phyloP scores from a whole-genome alignment of 2,797 vertebrate species.

The Hoplostethus mediterraneus region DNA sequence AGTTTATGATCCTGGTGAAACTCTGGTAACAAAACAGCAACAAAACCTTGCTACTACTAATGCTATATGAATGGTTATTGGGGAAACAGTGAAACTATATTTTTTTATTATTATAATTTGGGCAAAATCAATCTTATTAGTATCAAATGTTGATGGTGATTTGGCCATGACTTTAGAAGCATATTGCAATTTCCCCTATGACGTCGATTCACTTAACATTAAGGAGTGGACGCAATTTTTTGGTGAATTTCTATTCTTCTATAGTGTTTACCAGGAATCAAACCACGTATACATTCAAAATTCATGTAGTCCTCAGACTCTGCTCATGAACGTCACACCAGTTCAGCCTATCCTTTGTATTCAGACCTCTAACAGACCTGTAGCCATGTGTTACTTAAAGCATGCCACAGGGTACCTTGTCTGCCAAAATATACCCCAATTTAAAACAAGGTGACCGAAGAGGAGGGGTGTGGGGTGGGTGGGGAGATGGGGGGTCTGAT shows the following conservation, averaged over 20 bases:
- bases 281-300: not conserved
- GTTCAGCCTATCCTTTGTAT: slow-evolving; percentile 4
- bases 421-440: not conserved
- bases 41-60: not conserved
- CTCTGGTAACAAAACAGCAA: not conserved
- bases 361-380: not conserved
- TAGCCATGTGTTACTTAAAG: slow-evolving; percentile 1
- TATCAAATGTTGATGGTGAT: not conserved
- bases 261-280: not conserved
- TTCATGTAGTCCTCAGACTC: not conserved
- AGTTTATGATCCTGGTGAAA: no score
- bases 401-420: not conserved
- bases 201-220: not conserved
- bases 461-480: no score
- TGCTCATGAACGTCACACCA: not conserved
- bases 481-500: not conserved
- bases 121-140: not conserved
- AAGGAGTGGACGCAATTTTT: no score
- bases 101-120: not conserved
- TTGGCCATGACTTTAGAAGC: not conserved
- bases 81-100: not conserved
- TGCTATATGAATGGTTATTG: not conserved
- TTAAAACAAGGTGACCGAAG: slow-evolving; percentile 7
- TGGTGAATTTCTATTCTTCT: no score
- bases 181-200: not conserved